Base-by-base conservation (phyloP, 2,888 invertebrate genomes). In the Helicoverpa assulta region DNA sequence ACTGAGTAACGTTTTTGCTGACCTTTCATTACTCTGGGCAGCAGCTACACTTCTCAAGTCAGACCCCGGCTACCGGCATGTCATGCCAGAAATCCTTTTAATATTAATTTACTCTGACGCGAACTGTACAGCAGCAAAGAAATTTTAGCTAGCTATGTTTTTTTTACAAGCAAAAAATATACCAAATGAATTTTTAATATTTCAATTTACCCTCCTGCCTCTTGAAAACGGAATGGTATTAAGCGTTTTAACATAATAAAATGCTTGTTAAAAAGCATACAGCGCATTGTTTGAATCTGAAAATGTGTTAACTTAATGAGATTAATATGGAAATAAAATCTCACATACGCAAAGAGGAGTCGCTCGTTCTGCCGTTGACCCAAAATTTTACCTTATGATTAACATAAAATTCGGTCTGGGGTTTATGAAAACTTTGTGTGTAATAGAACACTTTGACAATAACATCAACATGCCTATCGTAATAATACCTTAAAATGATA, bases 251-350 rank as follows among this genome's bases (percentile, higher is more conserved):
- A 66, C 56, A 59, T 67, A 67, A 67, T 58, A 63, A 70, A 63
- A 58, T 50, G 3, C 18, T 14, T n/a, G 52, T 64, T 55, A 43
- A 64, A 78, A 72, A 65, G 52, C 52, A 66, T 43, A 53, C 51
- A 65, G 55, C 60, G 54, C 66, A 57, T 76, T 74, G 64, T 68
- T 61, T 61, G 43, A 66, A 63, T 60, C 69, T 69, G 59, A 14
- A 80, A 77, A 70, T 63, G 60, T 69, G 64, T 62, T 61, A 56
- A 64, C 19, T 21, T 68, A 69, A 78, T 81, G 59, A 72, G 52
- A 67, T 80, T 80, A 64, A 57, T 65, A 81, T 77, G 81, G 55
- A 67, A 78, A 78, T 77, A 65, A 57, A 61, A 64, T 76, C 56
- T 57, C 54, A n/a, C 54, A 16, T 81, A 67, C 58, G 78, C 67